phyloP scores from a whole-genome alignment of 1,140 invertebrate genomes.

The Mycetomoellerius zeteki region DNA sequence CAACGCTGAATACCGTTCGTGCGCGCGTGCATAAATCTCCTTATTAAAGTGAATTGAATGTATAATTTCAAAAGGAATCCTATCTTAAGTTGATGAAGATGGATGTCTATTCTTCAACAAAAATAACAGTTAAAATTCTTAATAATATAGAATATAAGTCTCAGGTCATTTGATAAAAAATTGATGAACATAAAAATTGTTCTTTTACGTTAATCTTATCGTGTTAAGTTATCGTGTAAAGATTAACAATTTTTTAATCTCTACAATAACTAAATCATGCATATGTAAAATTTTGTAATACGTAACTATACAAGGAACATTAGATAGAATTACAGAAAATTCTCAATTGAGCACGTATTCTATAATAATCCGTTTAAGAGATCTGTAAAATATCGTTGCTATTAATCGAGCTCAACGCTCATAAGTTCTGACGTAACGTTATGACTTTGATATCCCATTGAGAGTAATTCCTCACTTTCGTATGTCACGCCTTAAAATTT shows the following conservation, averaged over 20 bases:
- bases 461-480: neutral
- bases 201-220: neutral
- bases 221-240: neutral
- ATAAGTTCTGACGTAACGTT: neutral
- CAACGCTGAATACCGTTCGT: neutral
- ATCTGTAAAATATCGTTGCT: neutral
- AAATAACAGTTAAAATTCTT: neutral
- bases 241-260: neutral
- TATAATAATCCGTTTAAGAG: conserved; percentile 7
- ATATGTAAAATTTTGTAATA: neutral
- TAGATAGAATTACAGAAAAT: conserved; percentile 26
- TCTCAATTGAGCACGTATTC: neutral
- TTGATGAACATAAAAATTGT: neutral
- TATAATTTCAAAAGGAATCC: neutral
- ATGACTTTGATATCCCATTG: neutral
- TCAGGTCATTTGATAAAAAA: neutral
- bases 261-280: neutral
- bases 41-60: neutral
- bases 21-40: neutral
- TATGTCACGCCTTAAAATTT: neutral
- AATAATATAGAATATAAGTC: neutral
- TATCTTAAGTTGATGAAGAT: neutral
- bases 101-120: neutral
- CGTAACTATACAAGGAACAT: neutral
- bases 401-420: conserved; percentile 5